Evolutionary conservation across 2,113 vertebrate genomes (phyloP), one percentile per base, ranked within the genome.

Genomic region (Cisticola juncidis): DNA sequence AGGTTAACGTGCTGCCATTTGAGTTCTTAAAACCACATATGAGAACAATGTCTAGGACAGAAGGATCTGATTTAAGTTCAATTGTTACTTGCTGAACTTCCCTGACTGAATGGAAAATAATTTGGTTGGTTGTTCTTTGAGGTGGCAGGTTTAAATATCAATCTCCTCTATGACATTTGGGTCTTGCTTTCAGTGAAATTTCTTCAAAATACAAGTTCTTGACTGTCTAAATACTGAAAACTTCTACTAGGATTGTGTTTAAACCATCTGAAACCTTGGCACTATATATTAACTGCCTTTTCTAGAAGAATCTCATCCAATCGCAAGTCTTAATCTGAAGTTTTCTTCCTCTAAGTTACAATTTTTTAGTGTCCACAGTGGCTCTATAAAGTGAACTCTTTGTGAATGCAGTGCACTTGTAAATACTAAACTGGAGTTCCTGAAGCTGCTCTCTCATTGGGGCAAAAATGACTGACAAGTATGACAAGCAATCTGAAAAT

Each of bases 11-110:
- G 70, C 89, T 94, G 93, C 61, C 71, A 66, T 92, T 88, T 71
- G 66, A 71, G 61, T 92, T 95, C 90, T 93, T 85, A 80, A 94
- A 96, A 90, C 94, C 93, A 70, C 89, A 86, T 82, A 77, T 70
- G 66, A 91, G 71, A 85, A 58, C 50, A 73, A 65, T 90, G 89
- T 51, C 70, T 80, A 57, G 35, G 42, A 38, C 91, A 95, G 81
- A 91, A 91, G 89, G 84, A 82, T 91, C 54, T 61, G 50, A 95
- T 96, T 96, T 90, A 82, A 65, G 45, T 76, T 94, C 85, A 83
- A 0, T 90, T 95, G 87, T 95, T 95, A 48, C 85, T 95, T 91
- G 70, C 81, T 91, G 45, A 91, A 81, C 50, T 89, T 80, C 50
- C 33, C 35, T 66, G 66, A 76, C 79, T 94, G 81, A 76, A 79